A percentile compares a stretch with the other conserved stretches of the same genome.
Conservation (phyloP, 2,888 invertebrate genomes). For the Cerastoderma edule region DNA sequence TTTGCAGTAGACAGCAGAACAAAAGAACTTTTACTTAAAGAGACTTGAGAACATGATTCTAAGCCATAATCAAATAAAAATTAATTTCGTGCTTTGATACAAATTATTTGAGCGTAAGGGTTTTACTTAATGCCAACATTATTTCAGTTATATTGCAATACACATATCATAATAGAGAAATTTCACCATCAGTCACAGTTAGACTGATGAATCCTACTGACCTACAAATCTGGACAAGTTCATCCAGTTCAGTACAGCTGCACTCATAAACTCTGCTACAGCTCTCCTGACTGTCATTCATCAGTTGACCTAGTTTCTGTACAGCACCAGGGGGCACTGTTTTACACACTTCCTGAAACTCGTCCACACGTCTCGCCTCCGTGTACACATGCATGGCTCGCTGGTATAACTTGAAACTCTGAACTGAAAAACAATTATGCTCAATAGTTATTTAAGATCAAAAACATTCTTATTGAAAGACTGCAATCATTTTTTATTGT, state of each 20-base stretch:
- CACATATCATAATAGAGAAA: too few relatives aligned
- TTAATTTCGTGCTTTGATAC: too few relatives aligned
- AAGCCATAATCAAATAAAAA: too few relatives aligned
- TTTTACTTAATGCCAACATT: too few relatives aligned
- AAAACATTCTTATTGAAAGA: not conserved
- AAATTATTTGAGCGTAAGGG: too few relatives aligned
- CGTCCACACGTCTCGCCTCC: slow-evolving; percentile 93
- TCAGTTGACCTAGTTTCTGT: slow-evolving; percentile 89
- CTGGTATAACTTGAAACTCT: slow-evolving; percentile 89
- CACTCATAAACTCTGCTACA: slow-evolving; percentile 95
- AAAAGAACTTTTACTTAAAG: too few relatives aligned
- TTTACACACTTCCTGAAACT: slow-evolving; percentile 89
- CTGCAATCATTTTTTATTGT: too few relatives aligned
- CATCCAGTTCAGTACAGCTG: slow-evolving; percentile 94
- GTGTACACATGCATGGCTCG: slow-evolving; percentile 93
- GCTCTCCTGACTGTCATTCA: slow-evolving; percentile 95
- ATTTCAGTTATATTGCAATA: too few relatives aligned
- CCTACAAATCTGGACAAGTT: slow-evolving; percentile 88
- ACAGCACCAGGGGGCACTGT: slow-evolving; percentile 64
- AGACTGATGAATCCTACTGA: too few relatives aligned
- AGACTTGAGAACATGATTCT: too few relatives aligned
- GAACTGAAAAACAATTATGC: slow-evolving; percentile 3
- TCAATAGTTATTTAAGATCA: not conserved
- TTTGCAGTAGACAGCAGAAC: too few relatives aligned
- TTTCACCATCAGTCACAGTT: too few relatives aligned